Percentiles rank a stretch among this genome's conserved stretches.
Evolutionary conservation across 2,888 invertebrate genomes (phyloP).

Genomic region (Cerastis leucographa): DNA sequence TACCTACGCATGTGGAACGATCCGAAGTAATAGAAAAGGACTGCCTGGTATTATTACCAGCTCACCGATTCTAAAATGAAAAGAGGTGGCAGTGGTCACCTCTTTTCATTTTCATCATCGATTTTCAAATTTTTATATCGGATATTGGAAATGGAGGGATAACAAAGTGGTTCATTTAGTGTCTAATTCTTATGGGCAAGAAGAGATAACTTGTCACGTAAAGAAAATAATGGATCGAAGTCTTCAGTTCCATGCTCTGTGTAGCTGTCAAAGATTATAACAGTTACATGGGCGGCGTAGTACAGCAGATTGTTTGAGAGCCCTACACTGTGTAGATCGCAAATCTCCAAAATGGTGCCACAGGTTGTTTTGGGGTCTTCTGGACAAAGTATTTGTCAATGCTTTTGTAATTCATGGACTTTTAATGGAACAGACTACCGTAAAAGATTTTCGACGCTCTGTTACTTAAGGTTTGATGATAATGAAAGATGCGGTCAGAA

Average conservation of each 20-base stretch:
- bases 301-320: not conserved
- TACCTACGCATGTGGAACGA: no score
- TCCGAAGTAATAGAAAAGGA: no score
- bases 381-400: not conserved
- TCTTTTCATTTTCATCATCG: no score
- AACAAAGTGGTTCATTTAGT: not conserved
- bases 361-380: not conserved
- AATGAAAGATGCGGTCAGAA: not conserved
- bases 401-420: not conserved
- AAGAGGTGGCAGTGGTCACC: not conserved
- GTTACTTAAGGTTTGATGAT: not conserved
- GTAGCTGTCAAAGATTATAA: not conserved
- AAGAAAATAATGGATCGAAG: not conserved
- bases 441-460: not conserved
- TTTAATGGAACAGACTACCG: not conserved
- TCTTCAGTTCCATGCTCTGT: not conserved
- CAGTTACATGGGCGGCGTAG: not conserved
- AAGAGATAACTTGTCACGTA: not conserved
- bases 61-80: slow-evolving; percentile 8
- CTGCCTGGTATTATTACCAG: no score
- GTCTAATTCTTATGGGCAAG: not conserved
- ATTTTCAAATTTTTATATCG: not conserved
- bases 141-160: not conserved
- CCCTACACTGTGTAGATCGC: not conserved
- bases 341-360: not conserved